Percentiles rank a stretch among this genome's conserved stretches.
These are phyloP conservation scores for Drosophila yooni DNA, from an alignment of 2,888 invertebrate genomes.

Conservation along the genomic window DNA sequence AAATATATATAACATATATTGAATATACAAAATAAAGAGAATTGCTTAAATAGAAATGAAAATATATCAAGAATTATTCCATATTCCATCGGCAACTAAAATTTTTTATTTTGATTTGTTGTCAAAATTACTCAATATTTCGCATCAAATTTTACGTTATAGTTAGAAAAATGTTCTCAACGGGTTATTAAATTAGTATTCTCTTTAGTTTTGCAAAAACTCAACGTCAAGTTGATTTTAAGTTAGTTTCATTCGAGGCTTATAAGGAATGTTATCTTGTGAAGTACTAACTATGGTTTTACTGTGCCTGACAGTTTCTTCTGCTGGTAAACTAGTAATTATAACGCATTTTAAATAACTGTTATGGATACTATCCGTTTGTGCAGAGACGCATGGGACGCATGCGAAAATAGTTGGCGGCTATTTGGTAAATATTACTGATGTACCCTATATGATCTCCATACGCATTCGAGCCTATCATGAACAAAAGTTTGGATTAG, in stretches of 20 bases:
- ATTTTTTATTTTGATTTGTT: conserved; percentile 3
- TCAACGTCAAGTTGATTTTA: not conserved
- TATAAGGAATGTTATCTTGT: conserved; percentile 19
- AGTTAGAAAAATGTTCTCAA: not conserved
- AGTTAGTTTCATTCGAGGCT: not conserved
- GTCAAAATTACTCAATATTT: conserved; percentile 26
- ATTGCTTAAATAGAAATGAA: not conserved
- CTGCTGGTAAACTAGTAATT: not conserved
- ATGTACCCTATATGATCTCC: conserved; percentile 55
- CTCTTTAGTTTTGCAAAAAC: not conserved
- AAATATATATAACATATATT: not conserved
- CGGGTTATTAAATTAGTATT: not conserved
- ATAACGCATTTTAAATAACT: too few relatives aligned
- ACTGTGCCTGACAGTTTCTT: not conserved
- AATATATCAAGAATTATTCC: not conserved
- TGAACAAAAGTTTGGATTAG: conserved; percentile 36
- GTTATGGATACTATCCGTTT: not conserved
- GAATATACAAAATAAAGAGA: not conserved
- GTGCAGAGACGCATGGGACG: conserved; percentile 17
- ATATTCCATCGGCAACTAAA: not conserved
- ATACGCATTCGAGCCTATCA: conserved; percentile 45
- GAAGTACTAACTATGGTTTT: conserved; percentile 1
- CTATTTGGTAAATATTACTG: conserved; percentile 23
- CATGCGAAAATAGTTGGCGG: conserved; percentile 61
- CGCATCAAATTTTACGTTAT: not conserved